Evolutionary conservation across 2,113 vertebrate species (phyloP).

Genomic region (Cryptotis parvus): DNA sequence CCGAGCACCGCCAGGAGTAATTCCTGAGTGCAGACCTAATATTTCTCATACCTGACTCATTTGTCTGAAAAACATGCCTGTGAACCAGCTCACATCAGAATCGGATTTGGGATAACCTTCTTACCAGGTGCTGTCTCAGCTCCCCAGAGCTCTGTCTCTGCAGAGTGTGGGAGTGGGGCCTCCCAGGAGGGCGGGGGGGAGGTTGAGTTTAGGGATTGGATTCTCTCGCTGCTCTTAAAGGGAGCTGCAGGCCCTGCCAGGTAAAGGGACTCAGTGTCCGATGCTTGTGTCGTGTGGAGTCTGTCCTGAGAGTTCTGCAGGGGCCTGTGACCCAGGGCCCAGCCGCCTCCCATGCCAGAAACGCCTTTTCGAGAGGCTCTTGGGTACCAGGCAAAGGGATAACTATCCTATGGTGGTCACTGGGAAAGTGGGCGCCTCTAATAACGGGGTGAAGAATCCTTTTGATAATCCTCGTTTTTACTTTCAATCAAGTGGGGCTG

Average conservation of each 20-base stretch:
- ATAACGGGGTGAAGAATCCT: background rate
- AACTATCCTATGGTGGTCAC: background rate
- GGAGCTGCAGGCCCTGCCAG: background rate
- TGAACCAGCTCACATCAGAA: background rate
- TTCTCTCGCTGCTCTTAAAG: too few species aligned
- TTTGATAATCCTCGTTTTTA: background rate
- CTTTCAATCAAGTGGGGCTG: background rate
- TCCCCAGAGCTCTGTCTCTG: background rate
- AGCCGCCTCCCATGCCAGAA: too few species aligned
- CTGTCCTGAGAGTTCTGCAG: background rate
- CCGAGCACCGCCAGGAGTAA: too few species aligned
- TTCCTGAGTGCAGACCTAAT: too few species aligned
- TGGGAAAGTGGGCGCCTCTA: background rate
- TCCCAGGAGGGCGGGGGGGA: background rate
- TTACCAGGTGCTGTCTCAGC: background rate
- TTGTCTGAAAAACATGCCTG: constrained; percentile 8
- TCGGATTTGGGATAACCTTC: background rate
- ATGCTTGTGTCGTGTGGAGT: background rate
- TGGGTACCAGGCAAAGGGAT: background rate
- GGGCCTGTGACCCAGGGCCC: background rate
- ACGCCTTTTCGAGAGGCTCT: too few species aligned
- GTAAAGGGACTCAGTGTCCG: background rate
- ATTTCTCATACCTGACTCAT: constrained; percentile 4
- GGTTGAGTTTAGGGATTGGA: background rate
- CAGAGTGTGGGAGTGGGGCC: background rate